Evolutionary conservation across 2,797 vertebrate species (phyloP), one percentile per base, ranked within the genome.

Genomic region (Okamejei kenojei): DNA sequence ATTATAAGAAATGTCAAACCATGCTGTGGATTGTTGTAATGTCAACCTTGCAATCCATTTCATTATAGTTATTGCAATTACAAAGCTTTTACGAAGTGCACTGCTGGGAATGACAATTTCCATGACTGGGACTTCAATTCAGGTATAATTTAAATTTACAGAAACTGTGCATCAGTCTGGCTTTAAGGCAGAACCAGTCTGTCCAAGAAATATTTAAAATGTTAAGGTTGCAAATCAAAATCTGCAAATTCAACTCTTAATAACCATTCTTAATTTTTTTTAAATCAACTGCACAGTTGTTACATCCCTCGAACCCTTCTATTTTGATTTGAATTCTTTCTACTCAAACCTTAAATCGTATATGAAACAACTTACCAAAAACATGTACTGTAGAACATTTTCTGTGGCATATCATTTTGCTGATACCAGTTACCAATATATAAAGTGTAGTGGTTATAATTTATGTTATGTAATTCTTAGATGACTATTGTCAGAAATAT

Each of bases 1-100:
- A 88, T 88, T 88, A 88, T 63, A 35, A 45, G 38, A 92, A 92
- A 92, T 92, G 90, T 92, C 90, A 92, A 92, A 92, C 71, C 38
- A 76, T 92, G 90, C 71, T 76, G 35, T 29, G 45, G 23, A 76
- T 92, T 92, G 68, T 58, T 74, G 90, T 45, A 92, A 92, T 74
- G 68, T 92, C 90, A 92, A 76, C 73, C 90, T 92, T 76, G 74
- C 38, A 11, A 38, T 74, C 35, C 71, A 92, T 11, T 76, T 6
- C 76, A 29, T 45, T 92, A 71, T 92, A 92, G 71, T 92, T 92
- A 92, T 6, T 54, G 90, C 90, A 92, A 92, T 92, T 92, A 91
- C 26, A n/a, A 74, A 76, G 90, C 90, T 74, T 92, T 92, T 76
- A 92, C 90, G 13, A 92, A 92, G 13, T 92, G 90, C 71, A 73